phyloP scores from a whole-genome alignment of 2,797 vertebrate species.

The Valencia hispanica region DNA sequence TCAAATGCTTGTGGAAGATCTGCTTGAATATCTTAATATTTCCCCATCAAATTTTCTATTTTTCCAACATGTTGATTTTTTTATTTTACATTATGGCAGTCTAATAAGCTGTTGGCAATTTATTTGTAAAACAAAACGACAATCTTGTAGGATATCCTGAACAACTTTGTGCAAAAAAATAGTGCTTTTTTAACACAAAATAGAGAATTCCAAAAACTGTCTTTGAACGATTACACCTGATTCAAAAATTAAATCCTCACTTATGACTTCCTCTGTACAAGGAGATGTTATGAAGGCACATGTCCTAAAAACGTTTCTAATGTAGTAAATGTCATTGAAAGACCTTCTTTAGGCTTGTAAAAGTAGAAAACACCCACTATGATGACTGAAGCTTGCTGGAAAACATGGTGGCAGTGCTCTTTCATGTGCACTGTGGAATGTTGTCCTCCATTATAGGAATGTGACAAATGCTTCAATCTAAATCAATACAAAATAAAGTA shows the following conservation, averaged over 20 bases:
- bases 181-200: slow-evolving; percentile 19
- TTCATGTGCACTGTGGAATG: slow-evolving; percentile 33
- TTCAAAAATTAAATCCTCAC: slow-evolving; percentile 61
- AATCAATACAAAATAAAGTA: slow-evolving; percentile 23
- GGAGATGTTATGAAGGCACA: slow-evolving; percentile 76
- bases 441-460: slow-evolving; percentile 20
- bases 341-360: slow-evolving; percentile 48
- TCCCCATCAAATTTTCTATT: background rate
- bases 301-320: slow-evolving; percentile 60
- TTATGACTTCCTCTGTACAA: slow-evolving; percentile 49
- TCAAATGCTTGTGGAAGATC: slow-evolving; percentile 1
- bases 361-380: slow-evolving; percentile 64
- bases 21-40: background rate
- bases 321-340: slow-evolving; percentile 43
- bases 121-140: background rate
- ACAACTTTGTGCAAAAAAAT: slow-evolving; percentile 6
- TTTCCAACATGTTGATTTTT: background rate
- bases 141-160: slow-evolving; percentile 25
- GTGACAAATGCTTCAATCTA: slow-evolving; percentile 30
- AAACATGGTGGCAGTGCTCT: slow-evolving; percentile 52
- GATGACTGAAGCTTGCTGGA: slow-evolving; percentile 49
- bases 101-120: slow-evolving; percentile 32
- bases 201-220: slow-evolving; percentile 33
- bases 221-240: background rate
- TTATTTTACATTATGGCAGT: slow-evolving; percentile 36